These are phyloP conservation scores for Aphis craccivora DNA, from an alignment of 1,140 invertebrate genomes.

Conservation along the genomic window DNA sequence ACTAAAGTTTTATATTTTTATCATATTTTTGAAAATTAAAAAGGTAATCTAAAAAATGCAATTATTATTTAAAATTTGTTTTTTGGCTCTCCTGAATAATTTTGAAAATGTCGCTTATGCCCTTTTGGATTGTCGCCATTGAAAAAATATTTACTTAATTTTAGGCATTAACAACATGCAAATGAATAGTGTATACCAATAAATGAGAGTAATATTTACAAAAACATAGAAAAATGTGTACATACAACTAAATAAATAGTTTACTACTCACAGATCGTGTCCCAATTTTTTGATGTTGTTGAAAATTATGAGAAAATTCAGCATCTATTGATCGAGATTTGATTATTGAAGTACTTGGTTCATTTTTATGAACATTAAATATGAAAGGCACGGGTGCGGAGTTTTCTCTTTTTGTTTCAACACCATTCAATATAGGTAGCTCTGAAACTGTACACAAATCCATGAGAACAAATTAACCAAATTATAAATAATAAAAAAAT, in stretches of 20 bases:
- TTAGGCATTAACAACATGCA: neutral
- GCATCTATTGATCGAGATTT: slow-evolving; percentile 55
- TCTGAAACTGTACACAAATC: slow-evolving; percentile 13
- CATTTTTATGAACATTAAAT: slow-evolving; percentile 42
- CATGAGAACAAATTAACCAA: neutral
- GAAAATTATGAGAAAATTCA: slow-evolving; percentile 56
- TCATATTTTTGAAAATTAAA: no score
- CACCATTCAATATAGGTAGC: neutral
- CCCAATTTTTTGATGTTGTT: slow-evolving; percentile 57
- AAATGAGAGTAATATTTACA: neutral
- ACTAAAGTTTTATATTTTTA: no score
- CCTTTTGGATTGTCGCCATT: no score
- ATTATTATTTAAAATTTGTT: no score
- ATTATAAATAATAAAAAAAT: neutral
- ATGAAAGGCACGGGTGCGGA: slow-evolving; percentile 12
- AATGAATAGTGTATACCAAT: neutral
- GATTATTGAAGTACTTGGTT: slow-evolving; percentile 41
- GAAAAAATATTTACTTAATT: no score
- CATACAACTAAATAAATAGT: neutral
- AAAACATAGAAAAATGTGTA: neutral
- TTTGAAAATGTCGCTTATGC: no score
- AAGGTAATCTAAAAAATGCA: no score
- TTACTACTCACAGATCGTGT: slow-evolving; percentile 30
- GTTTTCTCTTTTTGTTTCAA: slow-evolving; percentile 41
- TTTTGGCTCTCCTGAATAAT: no score